Base-by-base conservation (phyloP, 1,140 invertebrate genomes). In the Dreissena polymorpha region DNA sequence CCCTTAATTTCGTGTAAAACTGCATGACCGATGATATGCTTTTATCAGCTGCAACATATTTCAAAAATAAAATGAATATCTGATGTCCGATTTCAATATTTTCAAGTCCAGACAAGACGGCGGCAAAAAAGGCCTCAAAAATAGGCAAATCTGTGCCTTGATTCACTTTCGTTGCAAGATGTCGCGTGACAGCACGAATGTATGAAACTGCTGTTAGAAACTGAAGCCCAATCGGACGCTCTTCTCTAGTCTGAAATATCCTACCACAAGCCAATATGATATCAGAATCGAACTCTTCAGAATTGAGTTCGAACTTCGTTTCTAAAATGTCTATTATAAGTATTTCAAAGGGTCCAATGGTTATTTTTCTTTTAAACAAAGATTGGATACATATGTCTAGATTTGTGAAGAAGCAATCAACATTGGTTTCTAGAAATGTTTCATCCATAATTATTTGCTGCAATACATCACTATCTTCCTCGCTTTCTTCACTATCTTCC, bases 61-160 rank as follows among this genome's bases (percentile, higher is more conserved):
- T 81, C 18, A 81, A 27, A 65, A 81, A 73, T 27, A 27, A 81
- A n/a, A 27, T 21, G 25, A 51, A 16, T 25, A 81, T 18, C 3
- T 55, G 5, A 16, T 69, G 23, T 18, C 29, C 2, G 16, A 64
- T 29, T 23, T 23, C 0, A 0, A 7, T 39, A 1, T 72, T 23
- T 16, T 23, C 27, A 29, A 72, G 65, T 6, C 78, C 70, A 0
- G 12, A 14, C 1, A 72, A 21, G 0, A 72, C 69, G 5, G 69
- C 78, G 27, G 60, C 49, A 49, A 81, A n/a, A n/a, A n/a, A 23
- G 10, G 14, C 3, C 23, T 14, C 53, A n/a, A 72, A 49, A 12
- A 65, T 23, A 25, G 25, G 18, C 6, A 13, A 0, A 14, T 21
- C 21, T 21, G 8, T 39, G 39, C 8, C 39, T 39, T 2, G 39